phyloP scores from a whole-genome alignment of 2,888 invertebrate genomes.

The Sacculina carcini region DNA sequence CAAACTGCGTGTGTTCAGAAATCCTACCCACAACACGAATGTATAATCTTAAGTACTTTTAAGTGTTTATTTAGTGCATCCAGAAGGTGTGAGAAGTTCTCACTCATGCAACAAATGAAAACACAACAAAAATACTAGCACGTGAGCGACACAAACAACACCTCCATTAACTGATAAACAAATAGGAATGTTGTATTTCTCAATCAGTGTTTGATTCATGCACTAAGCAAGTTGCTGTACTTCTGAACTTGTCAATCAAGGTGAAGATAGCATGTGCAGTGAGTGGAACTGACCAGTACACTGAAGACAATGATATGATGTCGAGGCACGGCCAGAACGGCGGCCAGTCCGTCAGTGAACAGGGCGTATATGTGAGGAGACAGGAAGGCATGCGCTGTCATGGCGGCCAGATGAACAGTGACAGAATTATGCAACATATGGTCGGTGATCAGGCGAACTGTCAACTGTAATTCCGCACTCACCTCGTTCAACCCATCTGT shows the following conservation, averaged over 20 bases:
- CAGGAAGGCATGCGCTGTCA: slow-evolving; percentile 74
- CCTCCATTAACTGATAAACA: background rate
- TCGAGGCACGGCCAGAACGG: slow-evolving; percentile 68
- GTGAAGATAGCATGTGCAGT: no score
- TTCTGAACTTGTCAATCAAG: no score
- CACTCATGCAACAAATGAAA: no score
- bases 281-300: slow-evolving; percentile 31
- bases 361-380: slow-evolving; percentile 52
- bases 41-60: no score
- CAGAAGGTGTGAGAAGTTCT: no score
- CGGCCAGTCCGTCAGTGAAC: slow-evolving; percentile 69
- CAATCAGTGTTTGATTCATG: no score
- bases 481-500: slow-evolving; percentile 76
- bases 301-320: slow-evolving; percentile 81
- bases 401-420: slow-evolving; percentile 68
- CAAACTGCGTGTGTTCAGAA: no score
- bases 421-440: slow-evolving; percentile 84
- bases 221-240: no score
- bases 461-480: slow-evolving; percentile 69
- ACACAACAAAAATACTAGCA: no score
- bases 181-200: slow-evolving; percentile 1
- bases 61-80: no score
- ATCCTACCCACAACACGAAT: no score
- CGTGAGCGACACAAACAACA: background rate
- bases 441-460: slow-evolving; percentile 68